Evolutionary conservation across 1,140 invertebrate species (phyloP).

Genomic region (Protaetia brevitarsis): DNA sequence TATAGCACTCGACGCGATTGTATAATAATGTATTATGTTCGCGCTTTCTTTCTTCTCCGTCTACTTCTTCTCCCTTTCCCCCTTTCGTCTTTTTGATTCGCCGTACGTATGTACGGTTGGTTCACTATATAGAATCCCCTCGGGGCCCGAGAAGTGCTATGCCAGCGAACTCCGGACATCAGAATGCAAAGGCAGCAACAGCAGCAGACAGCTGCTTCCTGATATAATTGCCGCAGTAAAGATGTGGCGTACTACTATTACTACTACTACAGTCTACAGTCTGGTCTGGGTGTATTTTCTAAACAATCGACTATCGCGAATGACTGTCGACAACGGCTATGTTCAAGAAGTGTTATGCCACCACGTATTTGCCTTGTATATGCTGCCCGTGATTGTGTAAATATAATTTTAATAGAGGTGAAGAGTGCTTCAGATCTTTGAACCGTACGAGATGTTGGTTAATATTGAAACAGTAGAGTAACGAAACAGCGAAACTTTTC

Average conservation of each 20-base stretch:
- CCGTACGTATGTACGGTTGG: not conserved
- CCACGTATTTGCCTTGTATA: too few relatives aligned
- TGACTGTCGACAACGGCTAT: not conserved
- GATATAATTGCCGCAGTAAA: not conserved
- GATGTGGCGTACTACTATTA: not conserved
- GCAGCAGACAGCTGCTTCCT: conserved; percentile 1
- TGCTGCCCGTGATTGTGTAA: too few relatives aligned
- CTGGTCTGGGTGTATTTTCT: not conserved
- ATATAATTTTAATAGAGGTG: too few relatives aligned
- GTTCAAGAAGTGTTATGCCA: too few relatives aligned
- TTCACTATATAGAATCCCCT: too few relatives aligned
- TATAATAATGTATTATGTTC: conserved; percentile 2
- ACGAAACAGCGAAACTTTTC: too few relatives aligned
- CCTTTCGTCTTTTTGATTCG: not conserved
- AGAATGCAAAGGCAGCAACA: not conserved
- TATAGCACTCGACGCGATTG: not conserved
- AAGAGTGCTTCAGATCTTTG: too few relatives aligned
- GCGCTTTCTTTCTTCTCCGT: not conserved
- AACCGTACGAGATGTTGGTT: too few relatives aligned
- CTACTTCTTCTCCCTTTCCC: not conserved
- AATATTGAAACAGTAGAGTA: too few relatives aligned
- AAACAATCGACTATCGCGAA: not conserved
- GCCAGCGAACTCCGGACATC: not conserved
- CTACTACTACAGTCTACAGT: not conserved
- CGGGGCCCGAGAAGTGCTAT: not conserved